A percentile compares a stretch with the other conserved stretches of the same genome.
These are phyloP conservation scores for Halcyon chelicuti DNA, from an alignment of 2,797 vertebrate species.

Conservation along the genomic window DNA sequence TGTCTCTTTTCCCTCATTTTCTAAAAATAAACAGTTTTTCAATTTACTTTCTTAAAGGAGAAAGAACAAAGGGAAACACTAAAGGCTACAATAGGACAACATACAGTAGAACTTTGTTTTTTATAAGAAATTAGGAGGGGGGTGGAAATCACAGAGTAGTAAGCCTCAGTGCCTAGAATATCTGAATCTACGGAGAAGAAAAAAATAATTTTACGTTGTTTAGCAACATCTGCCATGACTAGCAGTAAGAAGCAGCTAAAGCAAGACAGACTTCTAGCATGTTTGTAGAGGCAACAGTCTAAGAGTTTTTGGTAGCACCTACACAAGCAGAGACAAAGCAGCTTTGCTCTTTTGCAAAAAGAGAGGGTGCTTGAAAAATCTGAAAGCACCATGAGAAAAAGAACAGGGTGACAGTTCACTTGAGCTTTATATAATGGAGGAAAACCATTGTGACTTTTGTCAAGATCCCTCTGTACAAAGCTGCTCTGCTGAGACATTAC, in stretches of 20 bases:
- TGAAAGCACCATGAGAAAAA: not conserved
- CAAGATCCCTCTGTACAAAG: not conserved
- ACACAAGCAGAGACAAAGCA: not conserved
- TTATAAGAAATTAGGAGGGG: not conserved
- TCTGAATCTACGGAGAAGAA: not conserved
- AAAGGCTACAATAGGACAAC: not conserved
- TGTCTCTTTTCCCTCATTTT: not conserved
- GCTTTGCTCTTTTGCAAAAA: not conserved
- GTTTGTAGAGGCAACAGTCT: not conserved
- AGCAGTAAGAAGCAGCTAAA: slow-evolving; percentile 1
- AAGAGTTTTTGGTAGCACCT: not conserved
- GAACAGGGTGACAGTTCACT: not conserved
- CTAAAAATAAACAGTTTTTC: slow-evolving; percentile 27
- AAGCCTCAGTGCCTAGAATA: not conserved
- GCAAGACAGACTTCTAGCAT: not conserved
- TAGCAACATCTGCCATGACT: not conserved
- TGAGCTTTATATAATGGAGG: not conserved
- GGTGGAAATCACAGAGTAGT: not conserved
- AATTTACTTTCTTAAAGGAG: slow-evolving; percentile 32
- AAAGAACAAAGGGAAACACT: not conserved
- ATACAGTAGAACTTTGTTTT: slow-evolving; percentile 7
- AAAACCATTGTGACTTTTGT: not conserved
- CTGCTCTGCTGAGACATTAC: not conserved
- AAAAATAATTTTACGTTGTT: slow-evolving; percentile 25
- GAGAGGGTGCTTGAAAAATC: not conserved